Evolutionary conservation across 2,113 vertebrate genomes (phyloP).

Genomic region (Scartelaos histophorus): DNA sequence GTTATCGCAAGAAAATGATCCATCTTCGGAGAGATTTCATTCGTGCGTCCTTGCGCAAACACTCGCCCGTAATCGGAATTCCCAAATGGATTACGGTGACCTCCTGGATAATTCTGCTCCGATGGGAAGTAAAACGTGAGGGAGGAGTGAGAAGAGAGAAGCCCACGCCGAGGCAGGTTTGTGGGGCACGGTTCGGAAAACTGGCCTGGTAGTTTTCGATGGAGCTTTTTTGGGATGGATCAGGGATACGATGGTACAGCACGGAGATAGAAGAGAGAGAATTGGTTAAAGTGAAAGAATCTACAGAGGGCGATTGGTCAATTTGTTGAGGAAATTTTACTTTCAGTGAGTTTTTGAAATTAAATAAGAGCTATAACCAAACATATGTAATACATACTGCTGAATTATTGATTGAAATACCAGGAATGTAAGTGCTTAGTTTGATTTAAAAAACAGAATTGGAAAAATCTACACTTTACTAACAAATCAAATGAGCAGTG

Average conservation of each 20-base stretch:
- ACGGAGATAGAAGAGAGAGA: constrained; percentile 15
- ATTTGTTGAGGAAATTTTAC: constrained; percentile 36
- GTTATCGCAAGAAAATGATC: constrained; percentile 24
- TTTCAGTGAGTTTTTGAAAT: constrained; percentile 17
- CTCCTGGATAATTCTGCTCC: neutral
- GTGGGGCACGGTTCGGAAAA: constrained; percentile 16
- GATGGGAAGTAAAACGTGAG: constrained; percentile 3
- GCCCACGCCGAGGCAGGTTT: constrained; percentile 41
- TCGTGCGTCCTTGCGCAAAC: constrained; percentile 6
- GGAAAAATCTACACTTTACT: no score
- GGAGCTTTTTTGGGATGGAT: constrained; percentile 49
- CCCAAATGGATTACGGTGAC: constrained; percentile 6
- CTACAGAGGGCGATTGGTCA: constrained; percentile 6
- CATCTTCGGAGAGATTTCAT: constrained; percentile 24
- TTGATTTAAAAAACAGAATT: no score
- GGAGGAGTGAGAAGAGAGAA: constrained; percentile 19
- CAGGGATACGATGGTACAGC: constrained; percentile 14
- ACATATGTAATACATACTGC: no score
- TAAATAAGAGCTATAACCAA: no score
- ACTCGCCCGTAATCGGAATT: neutral
- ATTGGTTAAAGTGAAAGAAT: constrained; percentile 18
- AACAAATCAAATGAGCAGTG: no score
- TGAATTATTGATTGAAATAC: no score
- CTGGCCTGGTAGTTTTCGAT: constrained; percentile 45
- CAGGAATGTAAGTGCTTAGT: no score